These are phyloP conservation scores for Aythya baeri DNA, from an alignment of 2,113 vertebrate species.

Conservation along the genomic window DNA sequence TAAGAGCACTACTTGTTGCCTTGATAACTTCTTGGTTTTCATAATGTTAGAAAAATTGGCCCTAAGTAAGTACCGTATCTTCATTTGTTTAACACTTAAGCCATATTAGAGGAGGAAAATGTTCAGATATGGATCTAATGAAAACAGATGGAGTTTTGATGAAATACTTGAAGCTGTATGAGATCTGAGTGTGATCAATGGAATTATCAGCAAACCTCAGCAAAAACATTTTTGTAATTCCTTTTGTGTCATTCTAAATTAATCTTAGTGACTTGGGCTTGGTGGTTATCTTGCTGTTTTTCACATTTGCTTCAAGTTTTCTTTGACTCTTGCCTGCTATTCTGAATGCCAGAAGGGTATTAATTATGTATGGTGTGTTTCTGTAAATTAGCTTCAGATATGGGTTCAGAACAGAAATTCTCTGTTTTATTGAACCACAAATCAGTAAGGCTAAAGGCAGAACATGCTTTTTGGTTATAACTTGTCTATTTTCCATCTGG, in stretches of 20 bases:
- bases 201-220: not conserved
- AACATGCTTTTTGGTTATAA: not conserved
- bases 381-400: conserved; percentile 26
- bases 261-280: not conserved
- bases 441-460: conserved; percentile 12
- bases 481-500: conserved; percentile 19
- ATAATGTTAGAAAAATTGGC: not conserved
- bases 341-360: not conserved
- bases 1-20: not conserved
- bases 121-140: not conserved
- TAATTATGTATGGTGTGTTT: conserved; percentile 13
- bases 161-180: not conserved
- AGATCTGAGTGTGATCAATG: not conserved
- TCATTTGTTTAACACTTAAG: not conserved
- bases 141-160: not conserved
- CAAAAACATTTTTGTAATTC: not conserved
- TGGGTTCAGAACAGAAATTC: not conserved
- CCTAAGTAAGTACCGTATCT: not conserved
- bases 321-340: not conserved
- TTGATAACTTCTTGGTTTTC: not conserved
- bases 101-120: not conserved
- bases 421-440: conserved; percentile 20
- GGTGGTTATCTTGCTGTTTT: not conserved
- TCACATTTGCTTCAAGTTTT: not conserved
- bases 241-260: not conserved